A percentile compares a stretch with the other conserved stretches of the same genome.
Evolutionary conservation across 2,797 vertebrate species (phyloP).

Genomic region (Bradypodion ventrale): DNA sequence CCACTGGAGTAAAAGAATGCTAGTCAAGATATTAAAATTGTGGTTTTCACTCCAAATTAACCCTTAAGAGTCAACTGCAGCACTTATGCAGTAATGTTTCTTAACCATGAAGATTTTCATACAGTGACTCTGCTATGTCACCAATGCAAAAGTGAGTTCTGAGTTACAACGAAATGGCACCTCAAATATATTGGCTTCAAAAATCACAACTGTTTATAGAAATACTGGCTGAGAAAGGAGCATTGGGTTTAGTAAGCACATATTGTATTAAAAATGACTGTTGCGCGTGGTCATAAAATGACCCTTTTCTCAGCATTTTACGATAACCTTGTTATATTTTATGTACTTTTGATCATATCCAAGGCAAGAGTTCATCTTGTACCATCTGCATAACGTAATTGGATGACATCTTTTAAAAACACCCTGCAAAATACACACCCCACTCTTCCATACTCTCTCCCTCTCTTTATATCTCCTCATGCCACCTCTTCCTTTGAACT

Average conservation of each 20-base stretch:
- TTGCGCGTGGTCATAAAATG: neutral
- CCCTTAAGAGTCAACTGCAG: constrained; percentile 20
- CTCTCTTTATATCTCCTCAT: neutral
- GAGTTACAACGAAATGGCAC: constrained; percentile 53
- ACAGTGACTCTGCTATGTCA: constrained; percentile 50
- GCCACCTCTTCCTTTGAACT: constrained; percentile 1
- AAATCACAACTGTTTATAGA: constrained; percentile 14
- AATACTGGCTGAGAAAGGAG: constrained; percentile 41
- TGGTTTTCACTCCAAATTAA: no score
- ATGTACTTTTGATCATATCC: constrained; percentile 25
- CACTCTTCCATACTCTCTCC: neutral
- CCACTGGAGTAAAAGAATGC: constrained; percentile 7
- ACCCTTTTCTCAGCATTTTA: neutral
- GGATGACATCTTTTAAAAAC: constrained; percentile 46
- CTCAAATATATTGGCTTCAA: constrained; percentile 37
- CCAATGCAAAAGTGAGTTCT: constrained; percentile 47
- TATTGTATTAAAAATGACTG: constrained; percentile 14
- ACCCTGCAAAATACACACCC: constrained; percentile 33
- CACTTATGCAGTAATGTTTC: constrained; percentile 47
- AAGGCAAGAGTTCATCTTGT: constrained; percentile 7
- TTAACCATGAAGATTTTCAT: constrained; percentile 44
- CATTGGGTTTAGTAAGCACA: constrained; percentile 15
- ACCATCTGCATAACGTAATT: constrained; percentile 46
- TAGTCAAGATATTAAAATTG: constrained; percentile 29
- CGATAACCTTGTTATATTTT: constrained; percentile 15